Conservation (phyloP, 1,140 invertebrate species). For the Drosophila ananassae region DNA sequence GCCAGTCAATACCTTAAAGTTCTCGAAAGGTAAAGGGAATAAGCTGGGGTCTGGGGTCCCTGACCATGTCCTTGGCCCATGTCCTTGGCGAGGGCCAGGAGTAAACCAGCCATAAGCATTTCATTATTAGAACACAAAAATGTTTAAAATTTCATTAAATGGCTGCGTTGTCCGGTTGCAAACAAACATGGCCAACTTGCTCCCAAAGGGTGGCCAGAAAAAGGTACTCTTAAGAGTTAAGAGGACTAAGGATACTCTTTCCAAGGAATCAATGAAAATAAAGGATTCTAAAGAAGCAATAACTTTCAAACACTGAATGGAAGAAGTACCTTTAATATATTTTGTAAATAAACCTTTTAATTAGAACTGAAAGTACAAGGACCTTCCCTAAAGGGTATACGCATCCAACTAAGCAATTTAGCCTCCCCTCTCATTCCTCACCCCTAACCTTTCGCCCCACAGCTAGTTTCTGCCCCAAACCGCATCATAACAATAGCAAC, state of each 20-base stretch:
- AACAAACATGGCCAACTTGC: constrained; percentile 35
- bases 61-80: background rate
- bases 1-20: constrained; percentile 34
- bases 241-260: constrained; percentile 6
- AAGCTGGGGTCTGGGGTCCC: background rate
- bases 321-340: background rate
- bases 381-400: constrained; percentile 7
- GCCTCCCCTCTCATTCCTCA: background rate
- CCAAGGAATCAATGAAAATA: background rate
- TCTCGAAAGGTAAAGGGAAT: background rate
- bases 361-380: background rate
- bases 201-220: constrained; percentile 14
- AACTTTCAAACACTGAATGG: background rate
- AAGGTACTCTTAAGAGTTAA: background rate
- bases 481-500: constrained; percentile 49
- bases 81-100: constrained; percentile 3
- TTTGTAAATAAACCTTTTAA: background rate
- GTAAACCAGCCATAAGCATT: constrained; percentile 62
- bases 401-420: constrained; percentile 12
- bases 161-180: constrained; percentile 49
- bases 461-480: constrained; percentile 44
- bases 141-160: constrained; percentile 80
- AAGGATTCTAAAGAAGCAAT: no score
- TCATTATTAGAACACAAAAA: constrained; percentile 79
- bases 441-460: constrained; percentile 36